Evolutionary conservation across 2,113 vertebrate genomes (phyloP).

Genomic region (Tyto alba): DNA sequence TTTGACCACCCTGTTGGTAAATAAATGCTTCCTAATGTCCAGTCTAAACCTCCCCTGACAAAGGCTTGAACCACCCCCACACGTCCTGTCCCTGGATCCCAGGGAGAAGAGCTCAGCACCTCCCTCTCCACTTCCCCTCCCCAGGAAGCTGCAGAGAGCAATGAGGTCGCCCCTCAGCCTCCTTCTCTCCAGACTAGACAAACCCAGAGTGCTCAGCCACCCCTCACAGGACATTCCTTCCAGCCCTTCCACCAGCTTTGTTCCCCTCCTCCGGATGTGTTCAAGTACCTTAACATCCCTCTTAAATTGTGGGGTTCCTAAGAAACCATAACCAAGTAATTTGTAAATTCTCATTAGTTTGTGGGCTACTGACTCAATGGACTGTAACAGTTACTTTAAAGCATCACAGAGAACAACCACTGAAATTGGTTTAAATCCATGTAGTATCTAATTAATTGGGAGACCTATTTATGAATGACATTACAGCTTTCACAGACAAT

Average conservation of each 20-base stretch:
- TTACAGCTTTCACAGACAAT: background rate
- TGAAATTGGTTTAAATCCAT: background rate
- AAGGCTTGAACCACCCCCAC: background rate
- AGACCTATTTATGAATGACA: background rate
- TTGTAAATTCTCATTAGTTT: background rate
- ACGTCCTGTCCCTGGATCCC: accelerated
- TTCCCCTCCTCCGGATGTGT: background rate
- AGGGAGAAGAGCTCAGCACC: background rate
- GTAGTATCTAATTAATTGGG: background rate
- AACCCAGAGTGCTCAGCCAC: background rate
- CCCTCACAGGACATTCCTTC: background rate
- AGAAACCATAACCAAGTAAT: background rate
- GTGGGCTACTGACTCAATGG: background rate
- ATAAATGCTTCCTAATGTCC: background rate
- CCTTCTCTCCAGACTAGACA: background rate
- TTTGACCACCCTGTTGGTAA: background rate
- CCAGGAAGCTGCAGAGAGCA: background rate
- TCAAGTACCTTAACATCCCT: background rate
- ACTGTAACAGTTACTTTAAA: background rate
- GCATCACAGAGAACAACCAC: background rate
- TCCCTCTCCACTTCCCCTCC: background rate
- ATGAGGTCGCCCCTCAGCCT: background rate
- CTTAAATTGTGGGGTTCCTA: background rate
- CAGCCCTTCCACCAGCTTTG: background rate
- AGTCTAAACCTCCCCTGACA: accelerated